These are phyloP conservation scores for Crenichthys baileyi DNA, from an alignment of 2,797 vertebrate species.

Conservation along the genomic window DNA sequence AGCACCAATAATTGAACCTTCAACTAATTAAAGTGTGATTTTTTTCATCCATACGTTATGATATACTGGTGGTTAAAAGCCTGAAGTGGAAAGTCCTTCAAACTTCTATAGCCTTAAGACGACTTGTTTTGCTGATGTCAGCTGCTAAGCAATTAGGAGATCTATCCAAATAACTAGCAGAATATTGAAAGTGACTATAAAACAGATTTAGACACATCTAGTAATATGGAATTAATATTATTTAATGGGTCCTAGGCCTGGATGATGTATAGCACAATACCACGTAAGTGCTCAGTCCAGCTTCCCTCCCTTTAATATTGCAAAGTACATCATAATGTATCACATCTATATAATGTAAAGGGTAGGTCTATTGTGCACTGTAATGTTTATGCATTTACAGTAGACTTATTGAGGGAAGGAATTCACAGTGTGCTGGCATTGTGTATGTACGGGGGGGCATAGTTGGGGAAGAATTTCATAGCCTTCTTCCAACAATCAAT, in stretches of 20 bases:
- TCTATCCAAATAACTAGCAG: slow-evolving; percentile 17
- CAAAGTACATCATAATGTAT: slow-evolving; percentile 50
- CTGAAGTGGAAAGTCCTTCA: slow-evolving; percentile 18
- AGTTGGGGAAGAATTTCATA: slow-evolving; percentile 40
- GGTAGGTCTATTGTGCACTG: slow-evolving; percentile 10
- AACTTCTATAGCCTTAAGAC: slow-evolving; percentile 1
- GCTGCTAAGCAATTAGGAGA: slow-evolving; percentile 9
- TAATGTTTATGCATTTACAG: slow-evolving; percentile 38
- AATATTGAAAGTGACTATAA: slow-evolving; percentile 22
- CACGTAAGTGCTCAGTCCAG: slow-evolving; percentile 43
- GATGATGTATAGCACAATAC: slow-evolving; percentile 48
- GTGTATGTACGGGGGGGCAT: neutral
- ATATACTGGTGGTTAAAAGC: neutral
- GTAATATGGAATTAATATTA: slow-evolving; percentile 46
- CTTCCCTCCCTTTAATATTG: slow-evolving; percentile 45
- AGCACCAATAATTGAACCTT: neutral
- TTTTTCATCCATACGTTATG: neutral
- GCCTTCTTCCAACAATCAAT: slow-evolving; percentile 62
- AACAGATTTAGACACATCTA: slow-evolving; percentile 45
- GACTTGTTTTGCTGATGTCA: slow-evolving; percentile 1
- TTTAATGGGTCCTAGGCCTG: slow-evolving; percentile 51
- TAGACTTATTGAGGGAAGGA: slow-evolving; percentile 30
- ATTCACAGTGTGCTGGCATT: slow-evolving; percentile 36
- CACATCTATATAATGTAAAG: slow-evolving; percentile 39
- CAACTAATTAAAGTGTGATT: neutral